Base-by-base conservation (phyloP, 2,113 vertebrate species). In the Saimiri boliviensis region DNA sequence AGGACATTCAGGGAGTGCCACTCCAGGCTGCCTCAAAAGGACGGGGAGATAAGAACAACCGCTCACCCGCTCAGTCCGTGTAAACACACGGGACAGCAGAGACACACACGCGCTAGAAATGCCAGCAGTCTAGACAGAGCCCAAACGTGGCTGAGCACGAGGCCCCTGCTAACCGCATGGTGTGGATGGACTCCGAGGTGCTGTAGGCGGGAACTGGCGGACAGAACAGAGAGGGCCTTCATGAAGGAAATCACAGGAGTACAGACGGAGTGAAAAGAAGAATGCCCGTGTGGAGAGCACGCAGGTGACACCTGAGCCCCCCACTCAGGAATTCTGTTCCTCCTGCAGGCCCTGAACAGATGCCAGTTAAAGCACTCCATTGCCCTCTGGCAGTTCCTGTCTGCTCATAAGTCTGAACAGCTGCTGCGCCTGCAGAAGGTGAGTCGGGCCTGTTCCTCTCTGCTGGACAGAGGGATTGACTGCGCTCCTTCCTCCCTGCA, bases 351-450 rank as follows among this genome's bases (percentile, higher is more conserved):
- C 58, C 91, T 99, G 37, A 98, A 97, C 66, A 98, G 97, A 63
- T 99, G 99, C 96, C 98, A 96, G 84, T 97, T 99, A 2, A 99
- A 99, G 92, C 99, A 99, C 98, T 97, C 89, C 96, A 97, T 99
- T 2, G 99, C 99, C 68, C 98, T 99, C 3, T 99, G 99, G 99
- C 99, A 99, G 92, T 97, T 99, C 73, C 99, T 99, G 37, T 98
- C 98, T 5, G 98, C 99, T 8, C 98, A 98, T 92, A 99, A 99
- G 97, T 99, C 99, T 0, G 99, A 99, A 97, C 99, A 99, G 89
- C 99, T 99, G 98, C 98, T 99, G 91, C 98, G 98, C 7, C 99
- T 99, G 40, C 99, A 97, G 52, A 99, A 98, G 98, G 99, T 99
- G 98, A 97, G 98, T 80, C 1, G 27, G 5, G 5, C 19, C 40